Base-by-base conservation (phyloP, 2,888 invertebrate species). In the Operophtera brumata region DNA sequence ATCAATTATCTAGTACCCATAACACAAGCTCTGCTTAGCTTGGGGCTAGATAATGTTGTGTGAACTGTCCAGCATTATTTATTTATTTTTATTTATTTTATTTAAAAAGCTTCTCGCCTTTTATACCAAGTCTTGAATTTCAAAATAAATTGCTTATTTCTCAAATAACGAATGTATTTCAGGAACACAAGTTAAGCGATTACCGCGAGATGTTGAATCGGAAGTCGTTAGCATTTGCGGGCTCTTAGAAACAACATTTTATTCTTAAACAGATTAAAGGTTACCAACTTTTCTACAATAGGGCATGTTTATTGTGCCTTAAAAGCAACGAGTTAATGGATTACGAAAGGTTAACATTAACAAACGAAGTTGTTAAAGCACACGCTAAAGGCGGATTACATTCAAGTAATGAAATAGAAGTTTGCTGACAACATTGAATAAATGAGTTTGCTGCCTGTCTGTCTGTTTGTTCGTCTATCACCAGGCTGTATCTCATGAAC, bases 321-420 rank as follows among this genome's bases (percentile, higher is more conserved):
- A 57, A 52, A 59, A 55, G 54, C 50, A 52, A 53, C 47, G 58
- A 60, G 57, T 59, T 61, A 64, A 64, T 64, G 64, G 64, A 64
- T 64, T 61, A 59, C 57, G 61, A 59, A 64, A 64, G 64, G 61
- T 64, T 61, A 59, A 61, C 52, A 59, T 57, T 61, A 55, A 59
- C 58, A 58, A 61, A 59, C 53, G 59, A 56, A 58, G 47, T 64
- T 64, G 59, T 59, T 58, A 58, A 43, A 57, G 43, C 54, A 59
- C 41, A 54, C 57, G 57, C 52, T 57, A 32, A 47, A 59, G 47
- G 59, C 54, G 52, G 45, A 59, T 59, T 58, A 55, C 36, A 37
- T 53, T 34, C 50, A 56, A 52, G 39, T 59, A 46, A 47, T 43
- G 30, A 48, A 51, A 54, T 56, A 34, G 20, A 37, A 47, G 44